Base-by-base conservation (phyloP, 2,888 invertebrate genomes). In the Ichneumoninae sp. region DNA sequence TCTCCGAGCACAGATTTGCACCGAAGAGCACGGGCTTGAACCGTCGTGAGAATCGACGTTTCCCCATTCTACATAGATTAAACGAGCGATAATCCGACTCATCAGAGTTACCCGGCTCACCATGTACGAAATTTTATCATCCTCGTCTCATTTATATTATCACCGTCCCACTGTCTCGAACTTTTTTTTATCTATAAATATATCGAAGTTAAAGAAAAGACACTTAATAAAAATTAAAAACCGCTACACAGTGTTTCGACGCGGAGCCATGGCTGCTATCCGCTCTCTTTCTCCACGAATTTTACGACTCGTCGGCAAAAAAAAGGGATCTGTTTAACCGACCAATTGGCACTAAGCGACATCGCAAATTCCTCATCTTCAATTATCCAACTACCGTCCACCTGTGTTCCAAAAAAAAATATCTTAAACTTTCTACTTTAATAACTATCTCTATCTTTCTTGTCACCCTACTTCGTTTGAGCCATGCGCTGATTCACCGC, bases 401-500 rank as follows among this genome's bases (percentile, higher is more conserved):
- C 36, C 63, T 73, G 68, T 70, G 65, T 83, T 66, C 50, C 63
- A 71, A 63, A 63, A 33, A 60, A 30, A 60, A 16, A 30, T 13
- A 22, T 60, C 74, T 74, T n/a, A 47, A 44, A 65, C 50, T 33
- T 65, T 65, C 75, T 65, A 65, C 65, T 76, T 74, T 78, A 69
- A 57, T 50, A 65, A 81, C 68, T 68, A 69, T 69, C 65, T 80
- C 52, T 78, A 70, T 63, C 50, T 68, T 74, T 71, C 52, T 65
- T 70, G 40, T 85, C 66, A 65, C 79, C 71, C 63, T 75, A 44
- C 50, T 83, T 89, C 87, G 88, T 88, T 87, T 89, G 82, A 89
- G 88, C 89, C 88, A 87, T 92, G 90, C 89, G 91, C 91, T 92
- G 89, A 91, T 83, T 91, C 91, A 92, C 92, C 86, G 93, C 92